Evolutionary conservation across 2,113 vertebrate genomes (phyloP).

Genomic region (Indicator maculatus): DNA sequence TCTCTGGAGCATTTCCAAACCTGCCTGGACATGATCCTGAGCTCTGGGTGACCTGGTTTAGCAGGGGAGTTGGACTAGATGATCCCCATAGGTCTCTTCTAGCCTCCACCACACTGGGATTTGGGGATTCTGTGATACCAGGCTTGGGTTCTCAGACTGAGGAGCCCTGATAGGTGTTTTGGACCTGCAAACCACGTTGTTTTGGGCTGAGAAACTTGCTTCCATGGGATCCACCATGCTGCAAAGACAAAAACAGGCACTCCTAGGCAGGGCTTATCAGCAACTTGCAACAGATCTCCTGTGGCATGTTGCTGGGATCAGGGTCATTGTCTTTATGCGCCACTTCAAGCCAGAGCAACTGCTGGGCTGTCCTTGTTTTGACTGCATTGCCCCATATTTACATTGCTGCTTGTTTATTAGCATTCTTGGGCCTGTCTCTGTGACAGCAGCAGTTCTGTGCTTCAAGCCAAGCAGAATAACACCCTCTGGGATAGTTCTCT

Average conservation of each 20-base stretch:
- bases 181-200: rapidly evolving
- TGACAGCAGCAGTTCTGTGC: not conserved
- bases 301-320: rapidly evolving
- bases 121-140: no score
- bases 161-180: not conserved
- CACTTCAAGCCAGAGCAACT: not conserved
- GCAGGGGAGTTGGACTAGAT: no score
- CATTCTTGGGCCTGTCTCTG: not conserved
- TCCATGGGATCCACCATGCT: rapidly evolving
- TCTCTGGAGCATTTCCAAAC: no score
- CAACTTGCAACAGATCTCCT: not conserved
- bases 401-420: conserved; percentile 1
- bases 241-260: not conserved
- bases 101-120: no score
- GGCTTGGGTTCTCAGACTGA: not conserved
- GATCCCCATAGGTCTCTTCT: no score
- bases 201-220: not conserved
- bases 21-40: no score
- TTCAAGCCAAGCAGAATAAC: not conserved
- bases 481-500: not conserved
- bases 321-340: not conserved
- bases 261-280: rapidly evolving
- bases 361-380: not conserved
- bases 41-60: no score
- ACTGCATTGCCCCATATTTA: not conserved